Conservation (phyloP, 2,888 invertebrate genomes). For the Magallana nippona region DNA sequence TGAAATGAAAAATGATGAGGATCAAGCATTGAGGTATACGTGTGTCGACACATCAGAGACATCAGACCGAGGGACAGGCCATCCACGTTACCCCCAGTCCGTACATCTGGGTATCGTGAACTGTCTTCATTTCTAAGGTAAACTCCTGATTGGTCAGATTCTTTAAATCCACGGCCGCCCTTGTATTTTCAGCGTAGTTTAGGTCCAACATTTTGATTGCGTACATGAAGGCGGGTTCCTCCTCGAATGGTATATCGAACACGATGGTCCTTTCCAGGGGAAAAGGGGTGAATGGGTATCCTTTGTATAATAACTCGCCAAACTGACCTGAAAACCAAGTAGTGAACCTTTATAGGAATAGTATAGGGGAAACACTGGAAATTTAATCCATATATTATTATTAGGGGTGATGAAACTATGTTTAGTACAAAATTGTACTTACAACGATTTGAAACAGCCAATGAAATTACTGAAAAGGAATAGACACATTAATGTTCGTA, state of each 20-base stretch:
- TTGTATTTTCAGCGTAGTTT: slow-evolving; percentile 18
- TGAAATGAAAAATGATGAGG: no score
- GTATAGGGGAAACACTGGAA: no score
- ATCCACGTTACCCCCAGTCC: slow-evolving; percentile 38
- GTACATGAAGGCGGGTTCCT: slow-evolving; percentile 34
- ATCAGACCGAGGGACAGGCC: slow-evolving; percentile 28
- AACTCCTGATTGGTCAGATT: background rate
- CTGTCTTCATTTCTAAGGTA: background rate
- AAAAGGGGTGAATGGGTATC: background rate
- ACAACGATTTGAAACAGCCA: no score
- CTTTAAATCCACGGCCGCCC: background rate
- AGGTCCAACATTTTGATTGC: slow-evolving; percentile 36
- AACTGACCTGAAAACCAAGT: slow-evolving; percentile 12
- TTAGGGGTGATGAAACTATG: no score
- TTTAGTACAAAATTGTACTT: no score
- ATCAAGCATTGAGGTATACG: no score
- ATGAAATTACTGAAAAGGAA: no score
- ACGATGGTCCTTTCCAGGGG: background rate
- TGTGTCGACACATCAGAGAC: background rate
- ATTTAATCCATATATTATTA: no score
- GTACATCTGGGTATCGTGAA: slow-evolving; percentile 32
- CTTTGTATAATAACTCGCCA: slow-evolving; percentile 15
- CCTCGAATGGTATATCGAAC: slow-evolving; percentile 16
- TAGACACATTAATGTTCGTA: no score
- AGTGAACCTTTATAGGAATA: background rate